These are phyloP conservation scores for Eleginops maclovinus DNA, from an alignment of 2,113 vertebrate genomes.

Conservation along the genomic window DNA sequence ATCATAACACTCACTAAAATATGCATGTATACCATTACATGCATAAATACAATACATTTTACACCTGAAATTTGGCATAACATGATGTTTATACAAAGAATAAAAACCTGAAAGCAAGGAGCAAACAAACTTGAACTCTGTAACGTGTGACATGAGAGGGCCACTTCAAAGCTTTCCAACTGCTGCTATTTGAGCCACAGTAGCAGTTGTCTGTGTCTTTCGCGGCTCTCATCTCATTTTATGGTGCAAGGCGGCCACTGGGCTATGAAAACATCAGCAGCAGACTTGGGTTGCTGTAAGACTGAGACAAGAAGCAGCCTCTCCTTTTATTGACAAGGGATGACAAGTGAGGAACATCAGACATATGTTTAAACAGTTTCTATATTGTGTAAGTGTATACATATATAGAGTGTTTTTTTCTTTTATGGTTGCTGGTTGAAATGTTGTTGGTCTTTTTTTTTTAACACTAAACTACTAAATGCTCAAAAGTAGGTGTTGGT, in stretches of 20 bases:
- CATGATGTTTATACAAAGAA: neutral
- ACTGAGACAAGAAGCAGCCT: neutral
- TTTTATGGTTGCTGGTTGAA: neutral
- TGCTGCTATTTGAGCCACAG: conserved; percentile 77
- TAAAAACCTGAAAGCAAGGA: conserved; percentile 13
- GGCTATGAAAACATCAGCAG: conserved; percentile 58
- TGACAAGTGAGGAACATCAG: neutral
- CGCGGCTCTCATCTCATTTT: conserved; percentile 65
- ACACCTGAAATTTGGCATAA: neutral
- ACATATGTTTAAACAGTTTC: neutral
- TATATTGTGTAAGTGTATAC: too few relatives aligned
- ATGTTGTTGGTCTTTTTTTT: neutral
- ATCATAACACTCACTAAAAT: neutral
- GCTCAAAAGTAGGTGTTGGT: neutral
- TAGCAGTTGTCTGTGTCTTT: conserved; percentile 81
- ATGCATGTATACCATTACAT: neutral
- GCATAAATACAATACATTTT: neutral
- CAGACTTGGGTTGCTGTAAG: conserved; percentile 14
- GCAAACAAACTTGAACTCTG: conserved; percentile 66
- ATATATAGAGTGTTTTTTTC: too few relatives aligned
- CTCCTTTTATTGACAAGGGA: neutral
- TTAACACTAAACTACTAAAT: neutral
- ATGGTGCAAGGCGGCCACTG: conserved; percentile 52
- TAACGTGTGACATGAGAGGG: conserved; percentile 53
- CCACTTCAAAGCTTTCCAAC: conserved; percentile 63